A percentile compares a stretch with the other conserved stretches of the same genome.
These are phyloP conservation scores for Drosophila multiciliata DNA, from an alignment of 2,888 invertebrate genomes.

Conservation along the genomic window DNA sequence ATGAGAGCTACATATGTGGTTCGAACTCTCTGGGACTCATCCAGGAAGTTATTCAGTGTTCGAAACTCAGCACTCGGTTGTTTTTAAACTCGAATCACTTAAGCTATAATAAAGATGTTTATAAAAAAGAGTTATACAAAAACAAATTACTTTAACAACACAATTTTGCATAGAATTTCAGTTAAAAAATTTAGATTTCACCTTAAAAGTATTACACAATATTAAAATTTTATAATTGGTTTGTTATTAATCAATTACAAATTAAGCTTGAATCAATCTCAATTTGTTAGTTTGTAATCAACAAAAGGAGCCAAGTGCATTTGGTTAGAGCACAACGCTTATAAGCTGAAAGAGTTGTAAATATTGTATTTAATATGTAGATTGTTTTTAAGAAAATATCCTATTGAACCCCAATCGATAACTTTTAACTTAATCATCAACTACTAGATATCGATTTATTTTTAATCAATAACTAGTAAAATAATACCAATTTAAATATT, in stretches of 20 bases:
- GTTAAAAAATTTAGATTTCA: neutral
- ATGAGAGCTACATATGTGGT: slow-evolving; percentile 31
- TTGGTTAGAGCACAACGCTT: slow-evolving; percentile 9
- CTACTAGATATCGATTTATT: neutral
- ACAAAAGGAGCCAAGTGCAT: slow-evolving; percentile 75
- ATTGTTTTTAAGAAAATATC: neutral
- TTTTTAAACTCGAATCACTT: slow-evolving; percentile 80
- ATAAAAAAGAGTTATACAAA: slow-evolving; percentile 73
- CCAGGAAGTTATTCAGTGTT: slow-evolving; percentile 58
- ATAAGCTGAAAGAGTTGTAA: slow-evolving; percentile 1
- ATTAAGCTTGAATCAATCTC: slow-evolving; percentile 15
- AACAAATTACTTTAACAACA: slow-evolving; percentile 71
- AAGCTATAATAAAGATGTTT: slow-evolving; percentile 75
- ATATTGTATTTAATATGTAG: neutral
- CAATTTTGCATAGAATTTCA: slow-evolving; percentile 44
- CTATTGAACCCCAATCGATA: neutral
- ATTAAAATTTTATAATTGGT: slow-evolving; percentile 4
- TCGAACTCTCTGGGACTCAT: slow-evolving; percentile 69
- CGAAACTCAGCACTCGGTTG: slow-evolving; percentile 77
- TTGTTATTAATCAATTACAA: slow-evolving; percentile 5
- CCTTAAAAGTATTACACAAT: slow-evolving; percentile 7
- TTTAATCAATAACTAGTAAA: neutral
- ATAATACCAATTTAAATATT: neutral
- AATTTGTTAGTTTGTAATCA: slow-evolving; percentile 76
- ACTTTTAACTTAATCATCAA: neutral